Percentiles rank a stretch among this genome's conserved stretches.
Evolutionary conservation across 2,113 vertebrate genomes (phyloP).

Genomic region (Tachycineta bicolor): DNA sequence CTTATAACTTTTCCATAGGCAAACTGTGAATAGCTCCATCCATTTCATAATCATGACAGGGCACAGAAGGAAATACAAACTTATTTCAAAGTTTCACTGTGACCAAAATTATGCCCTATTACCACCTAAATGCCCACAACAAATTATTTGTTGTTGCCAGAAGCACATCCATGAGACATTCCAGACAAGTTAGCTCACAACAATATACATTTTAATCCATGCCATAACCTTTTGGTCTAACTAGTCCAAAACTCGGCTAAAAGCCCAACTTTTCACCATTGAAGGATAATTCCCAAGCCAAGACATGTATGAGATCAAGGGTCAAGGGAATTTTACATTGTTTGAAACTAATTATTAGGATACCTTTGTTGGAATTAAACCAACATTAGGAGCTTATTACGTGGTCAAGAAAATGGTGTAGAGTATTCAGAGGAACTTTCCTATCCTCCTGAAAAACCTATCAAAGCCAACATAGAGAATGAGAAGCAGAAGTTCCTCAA

Average conservation of each 20-base stretch:
- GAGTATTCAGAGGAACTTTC: not conserved
- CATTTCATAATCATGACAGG: constrained; percentile 14
- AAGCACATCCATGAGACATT: not conserved
- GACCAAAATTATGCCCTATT: constrained; percentile 34
- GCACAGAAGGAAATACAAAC: not conserved
- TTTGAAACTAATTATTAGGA: not conserved
- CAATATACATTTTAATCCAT: not conserved
- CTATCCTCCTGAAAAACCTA: not conserved
- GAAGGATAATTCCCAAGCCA: not conserved
- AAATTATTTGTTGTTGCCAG: constrained; percentile 6
- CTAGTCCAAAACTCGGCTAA: not conserved
- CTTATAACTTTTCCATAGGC: not conserved
- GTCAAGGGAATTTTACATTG: not conserved
- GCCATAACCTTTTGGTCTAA: not conserved
- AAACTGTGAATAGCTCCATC: not conserved
- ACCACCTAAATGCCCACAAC: constrained; percentile 19
- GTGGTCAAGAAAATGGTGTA: not conserved
- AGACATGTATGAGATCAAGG: not conserved
- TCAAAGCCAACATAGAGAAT: not conserved
- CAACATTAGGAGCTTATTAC: not conserved
- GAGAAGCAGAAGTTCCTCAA: not conserved
- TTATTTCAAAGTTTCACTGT: constrained; percentile 19
- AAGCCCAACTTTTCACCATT: not conserved
- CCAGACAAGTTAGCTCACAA: not conserved
- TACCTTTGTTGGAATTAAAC: not conserved